Percentiles rank a stretch among this genome's conserved stretches.
Conservation (phyloP, 2,797 vertebrate genomes). For the Myotis vivesi region DNA sequence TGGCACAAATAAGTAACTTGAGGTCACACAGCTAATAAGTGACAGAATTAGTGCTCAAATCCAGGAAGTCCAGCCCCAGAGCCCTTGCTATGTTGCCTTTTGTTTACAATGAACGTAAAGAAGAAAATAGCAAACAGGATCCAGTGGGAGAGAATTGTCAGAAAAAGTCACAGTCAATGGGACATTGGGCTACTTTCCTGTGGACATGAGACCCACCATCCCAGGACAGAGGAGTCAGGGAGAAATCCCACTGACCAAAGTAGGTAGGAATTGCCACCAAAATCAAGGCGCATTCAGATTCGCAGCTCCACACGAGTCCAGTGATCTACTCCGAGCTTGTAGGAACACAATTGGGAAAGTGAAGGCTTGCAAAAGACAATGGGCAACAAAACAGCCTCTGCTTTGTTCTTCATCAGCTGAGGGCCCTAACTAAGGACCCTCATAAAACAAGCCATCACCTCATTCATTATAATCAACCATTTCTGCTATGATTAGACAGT, state of each 20-base stretch:
- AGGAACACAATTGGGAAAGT: not conserved
- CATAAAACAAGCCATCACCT: not conserved
- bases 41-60: not conserved
- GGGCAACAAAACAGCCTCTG: not conserved
- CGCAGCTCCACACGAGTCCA: not conserved
- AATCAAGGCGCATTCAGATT: not conserved
- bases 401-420: not conserved
- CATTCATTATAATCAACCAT: not conserved
- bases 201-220: not conserved
- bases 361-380: not conserved
- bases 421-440: not conserved
- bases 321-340: not conserved
- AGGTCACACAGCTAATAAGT: not conserved
- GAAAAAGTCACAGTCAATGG: not conserved
- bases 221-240: not conserved
- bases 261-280: not conserved
- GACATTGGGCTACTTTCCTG: not conserved
- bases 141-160: not conserved
- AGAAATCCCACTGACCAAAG: not conserved
- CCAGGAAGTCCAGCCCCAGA: not conserved
- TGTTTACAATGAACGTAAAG: not conserved
- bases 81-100: not conserved
- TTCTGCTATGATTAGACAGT: not conserved
- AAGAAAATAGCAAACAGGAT: not conserved
- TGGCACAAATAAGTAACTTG: not conserved